Evolutionary conservation across 2,888 invertebrate genomes (phyloP), one percentile per base, ranked within the genome.

Genomic region (Cephalotes varians): DNA sequence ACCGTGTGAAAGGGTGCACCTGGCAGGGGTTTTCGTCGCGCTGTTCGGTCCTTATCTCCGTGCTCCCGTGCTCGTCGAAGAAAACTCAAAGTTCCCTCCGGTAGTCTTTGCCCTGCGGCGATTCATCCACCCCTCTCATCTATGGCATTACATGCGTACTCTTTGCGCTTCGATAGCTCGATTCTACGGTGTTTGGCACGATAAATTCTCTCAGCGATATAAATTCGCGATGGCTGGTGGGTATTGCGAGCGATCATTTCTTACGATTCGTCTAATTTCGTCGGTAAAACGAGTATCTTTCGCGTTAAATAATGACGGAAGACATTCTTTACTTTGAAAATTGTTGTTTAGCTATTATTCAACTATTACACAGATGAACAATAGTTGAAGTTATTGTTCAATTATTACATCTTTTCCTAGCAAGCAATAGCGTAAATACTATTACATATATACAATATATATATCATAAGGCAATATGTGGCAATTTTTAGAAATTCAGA

Each of bases 1-100:
- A 90, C 91, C 92, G 92, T 93, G 93, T 89, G 93, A 93, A 93
- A 91, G 87, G 87, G 88, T 91, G 92, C 93, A 94, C 92, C 93
- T 93, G 93, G 92, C 93, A 56, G 56, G 54, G 92, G 91, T 90
- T 92, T 91, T 91, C 90, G 87, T 90, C 77, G 71, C 77, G 88
- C 67, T 65, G 76, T 69, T 64, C 69, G 86, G 62, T 86, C 86
- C 87, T 91, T 72, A 74, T 81, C 84, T 74, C 65, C 82, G 81
- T 73, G 47, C 58, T 54, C 44, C 54, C 49, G n/a, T n/a, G n/a
- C n/a, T n/a, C n/a, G 37, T 58, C 74, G 84, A 84, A 77, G 85
- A 87, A 83, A 82, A 71, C 76, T 76, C 67, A n/a, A 64, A 86
- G 64, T 73, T 82, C 71, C 67, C 56, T 83, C 73, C 67, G 54